Evolutionary conservation across 2,888 invertebrate genomes (phyloP), one percentile per base, ranked within the genome.

Genomic region (Trimorus sp.): DNA sequence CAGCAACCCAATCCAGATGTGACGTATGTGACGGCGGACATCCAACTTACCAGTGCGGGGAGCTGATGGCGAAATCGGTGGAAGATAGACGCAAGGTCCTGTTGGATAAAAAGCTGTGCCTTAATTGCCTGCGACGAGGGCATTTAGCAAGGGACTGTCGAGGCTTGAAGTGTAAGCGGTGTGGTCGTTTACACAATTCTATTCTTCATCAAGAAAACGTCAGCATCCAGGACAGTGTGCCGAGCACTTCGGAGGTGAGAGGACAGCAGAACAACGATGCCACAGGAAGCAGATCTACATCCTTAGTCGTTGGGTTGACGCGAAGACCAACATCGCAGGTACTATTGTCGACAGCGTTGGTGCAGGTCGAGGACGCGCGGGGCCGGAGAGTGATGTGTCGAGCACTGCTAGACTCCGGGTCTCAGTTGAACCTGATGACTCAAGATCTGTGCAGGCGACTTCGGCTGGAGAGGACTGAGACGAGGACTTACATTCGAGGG

Each of bases 371-470:
- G 9, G 59, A 59, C 15, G 42, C 9, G 9, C 59, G 36, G 6
- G 59, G 59, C 26, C 12, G n/a, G 7, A 26, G 7, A 4, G 15
- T 77, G 4, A 40, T n/a, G 15, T 82, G 76, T 56, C 48, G 80
- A 42, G 77, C 62, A 6, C 58, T 82, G 0, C 45, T 84, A 11
- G 83, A 84, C 54, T 63, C 77, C 36, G 83, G 81, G 0, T 82
- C 82, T 16, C 79, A 79, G 37, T 66, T 65, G 0, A 77, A 80
- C 63, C 36, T 84, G 7, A 78, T 84, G 6, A 82, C 82, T 0
- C 40, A 77, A 36, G 53, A 58, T 14, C 66, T 82, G 7, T 40
- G 58, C 11, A 66, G 42, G 40, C 71, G 45, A 14, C 45, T 84
- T n/a, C n/a, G n/a, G 11, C 48, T 48, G n/a, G n/a, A 11, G n/a